Conservation (phyloP, 2,113 vertebrate genomes). For the Brachyistius frenatus region DNA sequence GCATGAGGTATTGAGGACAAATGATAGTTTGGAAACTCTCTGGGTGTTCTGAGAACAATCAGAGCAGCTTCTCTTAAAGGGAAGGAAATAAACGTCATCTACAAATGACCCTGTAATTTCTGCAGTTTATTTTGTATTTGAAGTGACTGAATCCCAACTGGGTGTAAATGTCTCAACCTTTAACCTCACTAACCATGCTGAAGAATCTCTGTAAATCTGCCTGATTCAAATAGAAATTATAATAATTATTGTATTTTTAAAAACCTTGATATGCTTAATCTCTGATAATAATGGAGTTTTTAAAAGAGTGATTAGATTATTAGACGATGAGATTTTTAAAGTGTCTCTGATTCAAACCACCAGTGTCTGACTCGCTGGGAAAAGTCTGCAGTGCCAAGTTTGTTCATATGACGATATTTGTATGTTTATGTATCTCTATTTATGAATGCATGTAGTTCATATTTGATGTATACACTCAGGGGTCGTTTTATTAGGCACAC, state of each 20-base stretch:
- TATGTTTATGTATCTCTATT: conserved; percentile 43
- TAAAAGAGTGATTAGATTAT: too few relatives aligned
- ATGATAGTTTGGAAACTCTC: too few relatives aligned
- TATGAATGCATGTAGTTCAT: conserved; percentile 39
- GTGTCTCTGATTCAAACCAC: conserved; percentile 27
- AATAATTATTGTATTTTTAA: conserved; percentile 2
- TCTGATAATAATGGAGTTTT: background rate
- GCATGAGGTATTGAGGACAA: too few relatives aligned
- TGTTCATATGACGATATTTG: conserved; percentile 8
- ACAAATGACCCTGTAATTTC: too few relatives aligned
- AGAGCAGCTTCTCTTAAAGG: too few relatives aligned
- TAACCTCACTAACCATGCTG: conserved; percentile 19
- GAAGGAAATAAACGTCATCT: too few relatives aligned
- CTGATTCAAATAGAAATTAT: conserved; percentile 12
- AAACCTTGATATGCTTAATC: background rate
- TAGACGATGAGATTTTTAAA: conserved; percentile 4
- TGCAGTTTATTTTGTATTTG: too few relatives aligned
- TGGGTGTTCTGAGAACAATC: too few relatives aligned
- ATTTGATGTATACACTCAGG: conserved; percentile 12
- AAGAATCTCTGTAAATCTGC: conserved; percentile 8
- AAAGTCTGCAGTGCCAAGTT: conserved; percentile 3
- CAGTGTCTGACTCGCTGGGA: background rate
- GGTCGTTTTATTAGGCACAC: too few relatives aligned
- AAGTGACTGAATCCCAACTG: too few relatives aligned
- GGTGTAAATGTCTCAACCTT: conserved; percentile 5